Evolutionary conservation across 2,113 vertebrate species (phyloP).

Genomic region (Circaetus gallicus): DNA sequence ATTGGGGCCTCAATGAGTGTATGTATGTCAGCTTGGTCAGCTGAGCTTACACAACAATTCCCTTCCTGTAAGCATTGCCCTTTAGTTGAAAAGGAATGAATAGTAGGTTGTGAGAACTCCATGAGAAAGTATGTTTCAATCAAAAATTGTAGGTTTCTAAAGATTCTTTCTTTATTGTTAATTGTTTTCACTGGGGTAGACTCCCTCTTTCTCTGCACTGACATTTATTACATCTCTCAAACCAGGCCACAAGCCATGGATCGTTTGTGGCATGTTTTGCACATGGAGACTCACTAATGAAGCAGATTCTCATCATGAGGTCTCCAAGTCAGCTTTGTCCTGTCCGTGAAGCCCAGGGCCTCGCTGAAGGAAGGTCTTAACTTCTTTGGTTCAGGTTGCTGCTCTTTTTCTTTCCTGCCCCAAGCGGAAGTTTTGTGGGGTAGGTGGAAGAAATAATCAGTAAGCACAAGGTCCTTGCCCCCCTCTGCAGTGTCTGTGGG

Average conservation of each 20-base stretch:
- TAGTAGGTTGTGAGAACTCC: neutral
- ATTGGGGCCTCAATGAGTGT: neutral
- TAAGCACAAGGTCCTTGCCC: neutral
- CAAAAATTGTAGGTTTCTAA: neutral
- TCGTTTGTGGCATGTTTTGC: neutral
- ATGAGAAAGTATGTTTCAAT: neutral
- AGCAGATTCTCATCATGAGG: neutral
- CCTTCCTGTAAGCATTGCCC: neutral
- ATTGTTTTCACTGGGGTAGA: neutral
- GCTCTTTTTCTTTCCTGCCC: neutral
- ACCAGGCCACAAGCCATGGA: neutral
- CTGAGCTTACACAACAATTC: neutral
- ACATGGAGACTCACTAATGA: neutral
- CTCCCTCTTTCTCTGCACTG: neutral
- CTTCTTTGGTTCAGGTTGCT: neutral
- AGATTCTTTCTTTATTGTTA: neutral
- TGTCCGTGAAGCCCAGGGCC: neutral
- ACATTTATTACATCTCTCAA: neutral
- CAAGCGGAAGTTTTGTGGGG: neutral
- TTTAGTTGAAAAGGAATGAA: constrained; percentile 20
- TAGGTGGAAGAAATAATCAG: neutral
- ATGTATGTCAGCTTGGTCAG: neutral
- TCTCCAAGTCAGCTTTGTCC: neutral
- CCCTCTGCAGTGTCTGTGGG: neutral
- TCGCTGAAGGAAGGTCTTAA: neutral